Conservation (phyloP, 2,797 vertebrate genomes). For the Aldrovandia affinis region DNA sequence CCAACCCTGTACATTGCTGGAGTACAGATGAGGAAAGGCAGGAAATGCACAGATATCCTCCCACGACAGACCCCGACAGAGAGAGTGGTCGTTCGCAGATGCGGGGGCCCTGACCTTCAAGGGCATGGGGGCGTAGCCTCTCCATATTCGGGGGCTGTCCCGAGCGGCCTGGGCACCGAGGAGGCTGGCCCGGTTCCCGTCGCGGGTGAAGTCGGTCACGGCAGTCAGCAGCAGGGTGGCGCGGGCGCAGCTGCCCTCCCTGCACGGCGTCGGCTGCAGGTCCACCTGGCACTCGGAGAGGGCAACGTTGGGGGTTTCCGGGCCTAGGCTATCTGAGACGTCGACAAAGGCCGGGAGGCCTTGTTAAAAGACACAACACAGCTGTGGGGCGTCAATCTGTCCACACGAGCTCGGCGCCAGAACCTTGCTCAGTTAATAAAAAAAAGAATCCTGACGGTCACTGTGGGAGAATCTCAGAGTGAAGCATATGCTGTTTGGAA, state of each 20-base stretch:
- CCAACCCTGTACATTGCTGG: background rate
- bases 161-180: conserved; percentile 50
- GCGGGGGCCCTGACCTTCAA: conserved; percentile 64
- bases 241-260: conserved; percentile 60
- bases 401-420: background rate
- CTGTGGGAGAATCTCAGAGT: background rate
- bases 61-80: background rate
- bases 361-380: conserved; percentile 25
- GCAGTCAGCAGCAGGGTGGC: conserved; percentile 68
- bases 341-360: conserved; percentile 32
- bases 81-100: background rate
- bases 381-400: conserved; percentile 7
- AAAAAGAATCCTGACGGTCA: background rate
- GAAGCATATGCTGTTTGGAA: background rate
- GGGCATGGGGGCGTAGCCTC: conserved; percentile 62
- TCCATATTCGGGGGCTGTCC: conserved; percentile 69
- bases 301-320: conserved; percentile 63
- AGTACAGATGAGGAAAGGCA: background rate
- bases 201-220: conserved; percentile 73
- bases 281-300: conserved; percentile 76
- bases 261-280: conserved; percentile 60
- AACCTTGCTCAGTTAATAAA: background rate
- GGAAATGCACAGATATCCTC: background rate
- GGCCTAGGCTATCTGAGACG: conserved; percentile 61
- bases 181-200: conserved; percentile 66